Base-by-base conservation (phyloP, 2,113 vertebrate species). In the Bucco capensis region DNA sequence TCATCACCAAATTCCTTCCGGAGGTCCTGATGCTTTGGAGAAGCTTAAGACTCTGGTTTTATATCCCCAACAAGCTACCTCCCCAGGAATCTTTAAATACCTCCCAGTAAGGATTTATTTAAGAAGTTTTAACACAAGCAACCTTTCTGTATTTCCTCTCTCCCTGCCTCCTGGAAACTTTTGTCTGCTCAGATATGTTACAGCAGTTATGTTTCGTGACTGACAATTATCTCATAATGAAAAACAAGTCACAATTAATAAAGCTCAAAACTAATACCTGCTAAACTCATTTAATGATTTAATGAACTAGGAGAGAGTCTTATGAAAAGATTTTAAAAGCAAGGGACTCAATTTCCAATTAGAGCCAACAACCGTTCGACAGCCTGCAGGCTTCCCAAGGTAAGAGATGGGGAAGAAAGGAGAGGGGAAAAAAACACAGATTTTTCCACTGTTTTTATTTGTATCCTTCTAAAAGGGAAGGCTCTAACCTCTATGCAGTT, bases 211-310 rank as follows among this genome's bases (percentile, higher is more conserved):
- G 97, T 97, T 98, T 98, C 72, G 90, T 98, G 98, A 98, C 98
- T 98, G 98, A 98, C 97, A 98, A 98, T 98, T 98, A 98, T 98
- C 97, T 97, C 97, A 97, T 99, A 99, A 98, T 98, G 98, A 98
- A 98, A 98, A 98, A 98, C 97, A 98, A 98, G 98, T 98, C 98
- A 98, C 97, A 98, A 98, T 98, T 98, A 99, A 98, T 99, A 98
- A 99, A 98, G 96, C 97, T 98, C 98, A 98, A 98, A 98, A 98
- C 96, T 93, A 96, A 97, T 98, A 98, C 96, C 90, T 98, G 96
- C 94, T 99, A 98, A 97, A 98, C 98, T 98, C 98, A 97, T 96
- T 98, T 97, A 97, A 97, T 93, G 91, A 96, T 97, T 98, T 98
- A 99, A 99, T 98, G 97, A 98, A 97, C 96, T 97, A 97, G 89